A percentile compares a stretch with the other conserved stretches of the same genome.
These are phyloP conservation scores for Cydia splendana DNA, from an alignment of 1,140 invertebrate species.

Conservation along the genomic window DNA sequence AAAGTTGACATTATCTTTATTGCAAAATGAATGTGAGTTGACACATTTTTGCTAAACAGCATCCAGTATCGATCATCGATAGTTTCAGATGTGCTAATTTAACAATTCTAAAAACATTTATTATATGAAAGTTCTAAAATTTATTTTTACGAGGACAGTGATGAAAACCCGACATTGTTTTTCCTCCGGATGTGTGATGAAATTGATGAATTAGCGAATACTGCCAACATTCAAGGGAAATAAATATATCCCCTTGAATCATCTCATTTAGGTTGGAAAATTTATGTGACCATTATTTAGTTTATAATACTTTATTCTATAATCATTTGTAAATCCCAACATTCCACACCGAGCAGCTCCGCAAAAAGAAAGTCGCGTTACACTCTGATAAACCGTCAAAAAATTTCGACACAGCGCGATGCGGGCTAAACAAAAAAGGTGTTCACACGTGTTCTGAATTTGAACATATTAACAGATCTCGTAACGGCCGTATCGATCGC, in stretches of 20 bases:
- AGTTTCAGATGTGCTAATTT: too few relatives aligned
- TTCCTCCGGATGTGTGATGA: neutral
- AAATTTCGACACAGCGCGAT: constrained; percentile 41
- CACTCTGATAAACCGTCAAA: constrained; percentile 27
- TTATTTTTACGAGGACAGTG: neutral
- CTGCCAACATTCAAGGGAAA: neutral
- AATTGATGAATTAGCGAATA: neutral
- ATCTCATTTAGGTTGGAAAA: too few relatives aligned
- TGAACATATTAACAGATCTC: constrained; percentile 64
- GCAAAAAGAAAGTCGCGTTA: constrained; percentile 23
- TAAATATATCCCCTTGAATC: neutral
- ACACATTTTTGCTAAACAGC: too few relatives aligned
- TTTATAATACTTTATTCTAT: too few relatives aligned
- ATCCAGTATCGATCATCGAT: too few relatives aligned
- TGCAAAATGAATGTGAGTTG: too few relatives aligned
- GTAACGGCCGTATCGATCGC: constrained; percentile 60
- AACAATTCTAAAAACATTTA: too few relatives aligned
- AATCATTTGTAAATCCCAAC: too few relatives aligned
- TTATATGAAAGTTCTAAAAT: neutral
- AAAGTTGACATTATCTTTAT: too few relatives aligned
- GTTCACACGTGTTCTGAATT: constrained; percentile 71
- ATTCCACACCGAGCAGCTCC: neutral
- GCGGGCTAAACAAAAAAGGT: constrained; percentile 56
- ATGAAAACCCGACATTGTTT: neutral
- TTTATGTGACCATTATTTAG: too few relatives aligned